A percentile compares a stretch with the other conserved stretches of the same genome.
These are phyloP conservation scores for Actinia equina DNA, from an alignment of 64 coral and sea anemone species.

Conservation along the genomic window DNA sequence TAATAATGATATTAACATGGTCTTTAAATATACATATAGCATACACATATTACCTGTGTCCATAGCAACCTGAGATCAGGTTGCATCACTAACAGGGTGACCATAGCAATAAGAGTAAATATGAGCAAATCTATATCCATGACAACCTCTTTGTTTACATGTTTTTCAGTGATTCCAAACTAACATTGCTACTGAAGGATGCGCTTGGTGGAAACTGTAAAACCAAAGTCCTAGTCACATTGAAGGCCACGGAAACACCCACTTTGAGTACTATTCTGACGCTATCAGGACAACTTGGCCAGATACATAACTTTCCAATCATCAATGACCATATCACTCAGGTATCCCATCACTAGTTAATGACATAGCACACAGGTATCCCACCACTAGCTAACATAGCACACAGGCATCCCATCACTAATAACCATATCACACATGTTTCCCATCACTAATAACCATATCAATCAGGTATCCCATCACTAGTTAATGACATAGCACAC, in stretches of 20 bases:
- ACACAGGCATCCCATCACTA: too few species aligned
- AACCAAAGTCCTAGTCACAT: constrained; percentile 76
- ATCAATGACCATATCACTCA: constrained; percentile 63
- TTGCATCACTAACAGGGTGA: too few species aligned
- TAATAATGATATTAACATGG: neutral
- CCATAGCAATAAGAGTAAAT: neutral
- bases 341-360: constrained; percentile 22
- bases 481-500: too few species aligned
- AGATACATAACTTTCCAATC: constrained; percentile 71
- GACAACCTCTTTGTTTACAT: too few species aligned
- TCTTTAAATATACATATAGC: constrained; percentile 36
- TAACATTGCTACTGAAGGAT: constrained; percentile 70
- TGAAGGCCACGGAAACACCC: constrained; percentile 57
- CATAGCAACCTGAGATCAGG: neutral
- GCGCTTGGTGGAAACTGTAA: constrained; percentile 83
- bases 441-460: too few species aligned
- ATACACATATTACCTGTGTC: neutral
- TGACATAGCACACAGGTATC: too few species aligned
- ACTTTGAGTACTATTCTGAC: constrained; percentile 43
- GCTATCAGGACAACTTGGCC: constrained; percentile 68
- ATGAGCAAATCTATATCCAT: neutral
- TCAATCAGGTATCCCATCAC: too few species aligned
- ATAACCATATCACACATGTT: too few species aligned
- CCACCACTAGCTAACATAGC: too few species aligned
- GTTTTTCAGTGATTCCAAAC: constrained; percentile 66